Base-by-base conservation (phyloP, 2,888 invertebrate genomes). In the Axea sp. region DNA sequence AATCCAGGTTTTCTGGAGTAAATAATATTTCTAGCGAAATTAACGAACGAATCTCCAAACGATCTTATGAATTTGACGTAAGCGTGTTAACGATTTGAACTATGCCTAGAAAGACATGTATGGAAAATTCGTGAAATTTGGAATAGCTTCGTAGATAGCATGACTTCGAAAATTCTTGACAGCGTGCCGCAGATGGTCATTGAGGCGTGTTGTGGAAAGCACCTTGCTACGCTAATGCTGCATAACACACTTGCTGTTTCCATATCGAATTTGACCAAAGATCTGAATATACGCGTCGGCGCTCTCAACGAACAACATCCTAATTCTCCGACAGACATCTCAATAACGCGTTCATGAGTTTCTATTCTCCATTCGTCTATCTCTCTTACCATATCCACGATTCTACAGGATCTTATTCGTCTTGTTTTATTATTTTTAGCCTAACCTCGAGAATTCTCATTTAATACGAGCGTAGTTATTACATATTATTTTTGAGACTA, bases 321-420 rank as follows among this genome's bases (percentile, higher is more conserved):
- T 82, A 84, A 83, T 82, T 83, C 82, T 78, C 78, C 78, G 68
- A 72, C 79, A 81, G 83, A 84, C 81, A 83, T 84, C 83, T 84
- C 84, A 84, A 84, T 84, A 84, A 83, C 78, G 81, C 80, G 76
- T 76, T 78, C 79, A 76, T 77, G 76, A 77, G 77, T 75, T 79
- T 75, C 64, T 62, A 51, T 33, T 57, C 43, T 35, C 43, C 9
- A 65, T 71, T 80, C 73, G 67, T 62, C 65, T 43, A 49, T 74
- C 76, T 49, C 59, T 51, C 45, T 12, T 55, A 41, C 55, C 75
- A 31, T 62, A 45, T 39, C 51, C 12, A 7, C 26, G 26, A 14
- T 28, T 53, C 53, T 51, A 15, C 17, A 26, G 39, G 30, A 49
- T 60, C 57, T 28, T 60, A 24, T 31, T 47, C 49, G 35, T 49